These are phyloP conservation scores for Drosophila affinis DNA, from an alignment of 2,888 invertebrate genomes.

Conservation along the genomic window DNA sequence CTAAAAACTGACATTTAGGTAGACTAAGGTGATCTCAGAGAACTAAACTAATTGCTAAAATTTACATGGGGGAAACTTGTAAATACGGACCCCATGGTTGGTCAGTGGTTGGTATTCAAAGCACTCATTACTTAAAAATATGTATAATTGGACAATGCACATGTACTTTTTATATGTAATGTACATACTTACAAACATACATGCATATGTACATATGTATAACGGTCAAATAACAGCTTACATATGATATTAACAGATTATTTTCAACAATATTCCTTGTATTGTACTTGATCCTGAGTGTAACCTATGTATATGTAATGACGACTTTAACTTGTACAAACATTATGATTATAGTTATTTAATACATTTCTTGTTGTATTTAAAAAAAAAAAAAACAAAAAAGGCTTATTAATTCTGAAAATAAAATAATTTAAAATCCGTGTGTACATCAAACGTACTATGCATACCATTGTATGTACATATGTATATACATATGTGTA, in stretches of 20 bases:
- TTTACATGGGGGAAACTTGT: not conserved
- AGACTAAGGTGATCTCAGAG: not conserved
- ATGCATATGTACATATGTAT: constrained; percentile 2
- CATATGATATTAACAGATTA: not conserved
- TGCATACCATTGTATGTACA: too few species aligned
- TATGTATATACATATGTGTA: too few species aligned
- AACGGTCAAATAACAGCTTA: not conserved
- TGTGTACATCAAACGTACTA: not conserved
- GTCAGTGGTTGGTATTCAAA: not conserved
- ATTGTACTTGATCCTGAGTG: constrained; percentile 22
- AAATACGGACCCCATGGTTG: not conserved
- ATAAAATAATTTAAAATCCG: not conserved
- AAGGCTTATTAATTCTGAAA: not conserved
- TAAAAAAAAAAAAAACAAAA: constrained; percentile 22
- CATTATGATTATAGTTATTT: constrained; percentile 43
- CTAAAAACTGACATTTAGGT: too few species aligned
- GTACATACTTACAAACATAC: not conserved
- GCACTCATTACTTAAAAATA: not conserved
- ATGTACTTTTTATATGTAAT: not conserved
- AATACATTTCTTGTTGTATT: constrained; percentile 49
- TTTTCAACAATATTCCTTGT: constrained; percentile 2
- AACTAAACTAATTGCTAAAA: not conserved
- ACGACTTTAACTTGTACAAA: constrained; percentile 26
- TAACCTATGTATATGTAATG: constrained; percentile 15
- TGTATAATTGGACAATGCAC: not conserved